Evolutionary conservation across 2,113 vertebrate species (phyloP).

Genomic region (Lucifuga dentata): DNA sequence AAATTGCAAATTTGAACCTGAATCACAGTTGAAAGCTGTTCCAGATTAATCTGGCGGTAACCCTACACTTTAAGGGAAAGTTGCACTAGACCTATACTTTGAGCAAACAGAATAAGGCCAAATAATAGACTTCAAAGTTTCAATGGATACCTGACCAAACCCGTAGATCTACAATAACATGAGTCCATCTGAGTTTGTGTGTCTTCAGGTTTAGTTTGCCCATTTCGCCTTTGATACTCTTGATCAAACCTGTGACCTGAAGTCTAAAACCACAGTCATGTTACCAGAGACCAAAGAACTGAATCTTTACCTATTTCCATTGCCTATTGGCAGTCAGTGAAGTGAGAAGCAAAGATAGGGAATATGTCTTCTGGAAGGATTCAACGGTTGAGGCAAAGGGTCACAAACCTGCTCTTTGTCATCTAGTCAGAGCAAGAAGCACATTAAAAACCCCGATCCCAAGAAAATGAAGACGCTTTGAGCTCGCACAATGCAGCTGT

Average conservation of each 20-base stretch:
- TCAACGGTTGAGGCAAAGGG: slow-evolving; percentile 28
- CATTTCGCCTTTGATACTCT: slow-evolving; percentile 44
- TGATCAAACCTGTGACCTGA: slow-evolving; percentile 43
- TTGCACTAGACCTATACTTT: slow-evolving; percentile 71
- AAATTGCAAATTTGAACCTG: slow-evolving; percentile 62
- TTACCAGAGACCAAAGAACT: slow-evolving; percentile 47
- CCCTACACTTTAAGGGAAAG: slow-evolving; percentile 60
- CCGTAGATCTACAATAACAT: slow-evolving; percentile 50
- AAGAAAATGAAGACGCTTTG: slow-evolving; percentile 55
- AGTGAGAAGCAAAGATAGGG: slow-evolving; percentile 53
- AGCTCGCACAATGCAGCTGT: slow-evolving; percentile 51
- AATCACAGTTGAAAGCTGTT: slow-evolving; percentile 50
- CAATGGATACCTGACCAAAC: slow-evolving; percentile 30
- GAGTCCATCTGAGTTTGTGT: slow-evolving; percentile 54
- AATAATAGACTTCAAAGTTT: slow-evolving; percentile 69
- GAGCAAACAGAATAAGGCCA: slow-evolving; percentile 62
- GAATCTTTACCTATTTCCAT: slow-evolving; percentile 52
- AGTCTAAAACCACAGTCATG: slow-evolving; percentile 62
- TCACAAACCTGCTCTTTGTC: slow-evolving; percentile 54
- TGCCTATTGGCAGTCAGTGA: slow-evolving; percentile 45
- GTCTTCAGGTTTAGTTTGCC: slow-evolving; percentile 51
- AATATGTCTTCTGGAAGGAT: slow-evolving; percentile 47
- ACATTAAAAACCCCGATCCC: slow-evolving; percentile 37
- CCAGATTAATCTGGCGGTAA: slow-evolving; percentile 40
- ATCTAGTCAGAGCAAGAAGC: slow-evolving; percentile 50